phyloP scores from a whole-genome alignment of 2,888 invertebrate species.

The Steinernema hermaphroditum region DNA sequence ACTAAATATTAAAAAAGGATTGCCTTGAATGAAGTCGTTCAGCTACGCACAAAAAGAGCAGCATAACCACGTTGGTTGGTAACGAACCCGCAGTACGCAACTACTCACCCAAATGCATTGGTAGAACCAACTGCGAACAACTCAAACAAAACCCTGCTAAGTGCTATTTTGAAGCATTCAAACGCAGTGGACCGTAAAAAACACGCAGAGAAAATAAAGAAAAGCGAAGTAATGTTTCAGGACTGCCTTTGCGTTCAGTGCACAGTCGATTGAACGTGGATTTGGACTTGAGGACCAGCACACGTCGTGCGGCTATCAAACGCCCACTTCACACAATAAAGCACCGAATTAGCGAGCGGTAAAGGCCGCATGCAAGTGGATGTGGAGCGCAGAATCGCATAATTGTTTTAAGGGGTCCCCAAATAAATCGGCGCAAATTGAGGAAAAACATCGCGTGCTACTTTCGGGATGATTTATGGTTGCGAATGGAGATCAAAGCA shows the following conservation, averaged over 20 bases:
- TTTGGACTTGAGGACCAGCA: too few relatives aligned
- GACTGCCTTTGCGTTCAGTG: too few relatives aligned
- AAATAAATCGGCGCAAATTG: slow-evolving; percentile 28
- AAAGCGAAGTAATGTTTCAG: not conserved
- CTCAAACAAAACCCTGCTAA: slow-evolving; percentile 23
- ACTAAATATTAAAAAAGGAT: too few relatives aligned
- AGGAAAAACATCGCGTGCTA: slow-evolving; percentile 29
- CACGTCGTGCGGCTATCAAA: too few relatives aligned
- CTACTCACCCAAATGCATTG: too few relatives aligned
- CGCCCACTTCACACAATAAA: not conserved
- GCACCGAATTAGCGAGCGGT: slow-evolving; percentile 1
- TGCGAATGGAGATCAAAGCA: slow-evolving; percentile 27
- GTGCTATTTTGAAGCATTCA: slow-evolving; percentile 25
- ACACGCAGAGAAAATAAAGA: not conserved
- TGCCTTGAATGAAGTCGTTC: not conserved
- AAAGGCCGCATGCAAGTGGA: not conserved
- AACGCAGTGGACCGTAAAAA: slow-evolving; percentile 1
- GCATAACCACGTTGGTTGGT: too few relatives aligned
- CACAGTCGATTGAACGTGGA: too few relatives aligned
- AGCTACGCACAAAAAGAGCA: not conserved
- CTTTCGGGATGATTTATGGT: slow-evolving; percentile 23
- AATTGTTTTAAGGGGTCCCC: slow-evolving; percentile 13
- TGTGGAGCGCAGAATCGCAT: not conserved
- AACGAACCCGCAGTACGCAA: too few relatives aligned
- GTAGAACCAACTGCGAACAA: not conserved